These are phyloP conservation scores for Phalanger gymnotis DNA, from an alignment of 2,797 vertebrate species.

Conservation along the genomic window DNA sequence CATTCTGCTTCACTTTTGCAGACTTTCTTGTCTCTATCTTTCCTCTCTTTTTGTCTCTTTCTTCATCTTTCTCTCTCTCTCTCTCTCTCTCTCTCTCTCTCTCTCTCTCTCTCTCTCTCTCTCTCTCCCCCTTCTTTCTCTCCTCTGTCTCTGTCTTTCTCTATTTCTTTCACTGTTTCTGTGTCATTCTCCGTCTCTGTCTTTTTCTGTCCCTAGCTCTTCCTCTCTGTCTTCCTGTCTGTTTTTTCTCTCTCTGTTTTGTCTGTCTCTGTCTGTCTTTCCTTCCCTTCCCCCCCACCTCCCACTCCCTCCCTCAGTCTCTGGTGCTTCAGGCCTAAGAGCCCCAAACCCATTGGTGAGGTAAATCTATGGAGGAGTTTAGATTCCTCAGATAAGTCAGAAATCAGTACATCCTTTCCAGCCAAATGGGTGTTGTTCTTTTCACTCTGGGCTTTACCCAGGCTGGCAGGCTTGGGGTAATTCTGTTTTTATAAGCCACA, in stretches of 20 bases:
- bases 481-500: conserved; percentile 82
- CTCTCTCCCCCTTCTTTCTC: too few relatives aligned
- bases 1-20: background rate
- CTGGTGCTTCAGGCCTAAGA: background rate
- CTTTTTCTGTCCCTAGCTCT: background rate
- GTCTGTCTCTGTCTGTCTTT: background rate
- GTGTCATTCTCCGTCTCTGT: background rate
- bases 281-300: background rate
- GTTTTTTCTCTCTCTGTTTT: background rate
- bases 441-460: conserved; percentile 52
- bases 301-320: background rate
- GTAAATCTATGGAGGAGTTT: background rate
- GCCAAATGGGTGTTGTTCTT: conserved; percentile 31
- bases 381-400: background rate
- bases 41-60: too few relatives aligned
- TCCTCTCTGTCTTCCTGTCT: background rate
- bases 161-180: background rate
- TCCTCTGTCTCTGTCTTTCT: background rate
- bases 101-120: too few relatives aligned
- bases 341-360: background rate
- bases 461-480: conserved; percentile 64
- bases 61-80: too few relatives aligned
- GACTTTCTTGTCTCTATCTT: too few relatives aligned
- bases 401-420: background rate
- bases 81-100: background rate